phyloP scores from a whole-genome alignment of 2,888 invertebrate species.

The Rutpela maculata region DNA sequence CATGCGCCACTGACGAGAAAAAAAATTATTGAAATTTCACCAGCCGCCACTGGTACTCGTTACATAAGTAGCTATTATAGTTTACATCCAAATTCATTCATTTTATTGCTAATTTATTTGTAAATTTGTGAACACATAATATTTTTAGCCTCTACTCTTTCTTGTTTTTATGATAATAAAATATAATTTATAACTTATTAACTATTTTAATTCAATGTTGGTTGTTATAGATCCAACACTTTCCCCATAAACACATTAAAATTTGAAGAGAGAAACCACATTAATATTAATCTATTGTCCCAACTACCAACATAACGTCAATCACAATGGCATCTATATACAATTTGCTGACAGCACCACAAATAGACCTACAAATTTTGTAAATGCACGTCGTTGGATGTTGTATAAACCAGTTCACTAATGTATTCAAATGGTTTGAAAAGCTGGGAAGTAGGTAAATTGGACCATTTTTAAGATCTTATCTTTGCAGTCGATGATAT shows the following conservation, averaged over 20 bases:
- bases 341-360: constrained; percentile 1
- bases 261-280: not conserved
- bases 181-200: no score
- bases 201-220: no score
- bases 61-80: no score
- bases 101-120: no score
- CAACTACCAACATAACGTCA: not conserved
- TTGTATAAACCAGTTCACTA: constrained; percentile 25
- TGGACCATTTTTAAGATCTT: constrained; percentile 29
- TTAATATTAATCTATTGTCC: constrained; percentile 4
- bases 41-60: no score
- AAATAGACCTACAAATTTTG: constrained; percentile 22
- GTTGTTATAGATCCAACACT: not conserved
- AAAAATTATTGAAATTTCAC: no score
- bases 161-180: no score
- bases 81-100: no score
- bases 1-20: no score
- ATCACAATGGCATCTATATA: constrained; percentile 10
- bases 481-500: constrained; percentile 15
- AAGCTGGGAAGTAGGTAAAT: constrained; percentile 35
- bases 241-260: not conserved
- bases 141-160: no score
- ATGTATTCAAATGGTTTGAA: constrained; percentile 16
- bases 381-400: not conserved
- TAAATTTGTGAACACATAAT: no score